These are phyloP conservation scores for Pocillopora grandis DNA, from an alignment of 92 coral and sea anemone species.

Conservation along the genomic window DNA sequence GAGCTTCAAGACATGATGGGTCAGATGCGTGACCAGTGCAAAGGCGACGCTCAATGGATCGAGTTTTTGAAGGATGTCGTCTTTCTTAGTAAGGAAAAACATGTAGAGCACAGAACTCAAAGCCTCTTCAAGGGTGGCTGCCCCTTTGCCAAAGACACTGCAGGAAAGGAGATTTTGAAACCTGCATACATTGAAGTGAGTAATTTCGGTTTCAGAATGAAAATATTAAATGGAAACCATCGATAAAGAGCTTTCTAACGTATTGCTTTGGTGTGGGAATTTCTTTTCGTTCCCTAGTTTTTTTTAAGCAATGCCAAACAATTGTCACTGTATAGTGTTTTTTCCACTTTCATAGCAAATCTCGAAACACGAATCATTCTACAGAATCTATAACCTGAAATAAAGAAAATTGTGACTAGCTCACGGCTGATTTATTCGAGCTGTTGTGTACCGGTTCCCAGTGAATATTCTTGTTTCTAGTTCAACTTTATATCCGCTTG, in stretches of 20 bases:
- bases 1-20: neutral
- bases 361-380: too few relatives aligned
- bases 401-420: too few relatives aligned
- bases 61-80: neutral
- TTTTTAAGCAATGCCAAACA: neutral
- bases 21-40: neutral
- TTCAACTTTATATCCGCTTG: neutral
- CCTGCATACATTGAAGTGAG: conserved; percentile 1
- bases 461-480: neutral
- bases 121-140: conserved; percentile 21
- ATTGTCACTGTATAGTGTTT: too few relatives aligned
- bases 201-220: neutral
- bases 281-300: too few relatives aligned
- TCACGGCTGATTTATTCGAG: too few relatives aligned
- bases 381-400: too few relatives aligned
- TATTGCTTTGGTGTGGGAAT: too few relatives aligned
- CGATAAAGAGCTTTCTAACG: neutral
- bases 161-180: neutral
- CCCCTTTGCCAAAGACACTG: conserved; percentile 9
- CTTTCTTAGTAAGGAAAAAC: neutral
- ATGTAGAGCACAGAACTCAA: neutral
- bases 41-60: neutral
- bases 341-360: too few relatives aligned
- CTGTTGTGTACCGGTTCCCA: too few relatives aligned
- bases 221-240: too few relatives aligned